Conservation (phyloP, 2,113 vertebrate species). For the Strix uralensis region DNA sequence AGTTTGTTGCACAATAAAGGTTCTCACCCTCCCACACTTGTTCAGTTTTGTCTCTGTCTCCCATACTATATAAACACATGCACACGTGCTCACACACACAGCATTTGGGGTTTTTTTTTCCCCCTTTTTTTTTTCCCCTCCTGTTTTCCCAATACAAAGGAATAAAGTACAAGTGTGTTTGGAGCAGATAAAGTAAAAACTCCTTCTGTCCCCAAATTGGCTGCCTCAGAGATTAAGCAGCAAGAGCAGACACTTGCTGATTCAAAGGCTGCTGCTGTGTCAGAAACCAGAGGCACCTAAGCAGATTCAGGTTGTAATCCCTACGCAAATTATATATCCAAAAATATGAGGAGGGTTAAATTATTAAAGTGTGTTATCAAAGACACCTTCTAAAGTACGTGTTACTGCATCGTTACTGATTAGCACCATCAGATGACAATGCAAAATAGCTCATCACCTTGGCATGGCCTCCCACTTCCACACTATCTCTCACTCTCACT, state of each 20-base stretch:
- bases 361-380: conserved; percentile 39
- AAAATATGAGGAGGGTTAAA: conserved; percentile 42
- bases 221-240: conserved; percentile 69
- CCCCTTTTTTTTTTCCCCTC: neutral
- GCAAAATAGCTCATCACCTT: neutral
- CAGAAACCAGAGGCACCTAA: conserved; percentile 67
- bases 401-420: neutral
- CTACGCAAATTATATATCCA: conserved; percentile 41
- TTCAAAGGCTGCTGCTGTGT: conserved; percentile 67
- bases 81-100: neutral
- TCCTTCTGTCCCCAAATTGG: conserved; percentile 62
- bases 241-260: conserved; percentile 39
- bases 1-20: conserved; percentile 64
- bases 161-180: conserved; percentile 58
- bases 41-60: conserved; percentile 44
- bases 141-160: conserved; percentile 31
- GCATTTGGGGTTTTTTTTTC: neutral
- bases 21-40: conserved; percentile 64
- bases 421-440: conserved; percentile 21
- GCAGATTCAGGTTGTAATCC: conserved; percentile 72
- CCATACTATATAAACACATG: conserved; percentile 16
- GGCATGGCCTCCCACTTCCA: conserved; percentile 8
- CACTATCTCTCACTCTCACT: conserved; percentile 12
- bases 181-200: conserved; percentile 70
- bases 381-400: conserved; percentile 41